A percentile compares a stretch with the other conserved stretches of the same genome.
These are phyloP conservation scores for Drosophila kuntzei DNA, from an alignment of 2,888 invertebrate species.

Conservation along the genomic window DNA sequence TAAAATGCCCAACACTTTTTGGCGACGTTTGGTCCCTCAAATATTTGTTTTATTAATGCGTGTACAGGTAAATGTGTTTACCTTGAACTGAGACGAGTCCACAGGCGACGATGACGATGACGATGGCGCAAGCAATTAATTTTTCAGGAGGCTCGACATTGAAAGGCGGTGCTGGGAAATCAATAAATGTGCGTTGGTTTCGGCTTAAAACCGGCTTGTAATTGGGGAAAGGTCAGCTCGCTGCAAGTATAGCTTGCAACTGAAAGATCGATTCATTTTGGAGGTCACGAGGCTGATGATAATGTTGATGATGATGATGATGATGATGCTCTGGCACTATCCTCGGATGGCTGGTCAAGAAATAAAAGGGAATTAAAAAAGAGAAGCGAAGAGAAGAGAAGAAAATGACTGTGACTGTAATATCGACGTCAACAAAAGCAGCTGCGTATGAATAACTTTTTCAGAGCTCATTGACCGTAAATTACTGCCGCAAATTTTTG, in stretches of 20 bases:
- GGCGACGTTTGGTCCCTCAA: conserved; percentile 61
- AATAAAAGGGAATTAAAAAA: conserved; percentile 7
- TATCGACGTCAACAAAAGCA: conserved; percentile 36
- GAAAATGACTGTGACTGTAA: conserved; percentile 6
- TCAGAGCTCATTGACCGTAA: conserved; percentile 74
- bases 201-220: too few relatives aligned
- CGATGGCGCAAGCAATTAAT: conserved; percentile 42
- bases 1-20: conserved; percentile 66
- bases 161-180: conserved; percentile 61
- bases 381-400: background rate
- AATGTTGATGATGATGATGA: background rate
- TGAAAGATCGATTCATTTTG: conserved; percentile 6
- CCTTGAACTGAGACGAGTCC: conserved; percentile 55
- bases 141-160: conserved; percentile 52
- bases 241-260: conserved; percentile 1
- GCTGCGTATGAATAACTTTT: conserved; percentile 60
- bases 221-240: background rate
- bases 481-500: conserved; percentile 75
- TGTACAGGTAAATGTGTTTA: conserved; percentile 79
- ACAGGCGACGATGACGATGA: conserved; percentile 11
- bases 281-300: conserved; percentile 2
- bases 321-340: background rate
- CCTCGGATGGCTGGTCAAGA: conserved; percentile 6
- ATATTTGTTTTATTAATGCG: conserved; percentile 79
- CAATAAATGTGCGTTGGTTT: conserved; percentile 48